Evolutionary conservation across 2,888 invertebrate genomes (phyloP).

Genomic region (Onchidella celtica): DNA sequence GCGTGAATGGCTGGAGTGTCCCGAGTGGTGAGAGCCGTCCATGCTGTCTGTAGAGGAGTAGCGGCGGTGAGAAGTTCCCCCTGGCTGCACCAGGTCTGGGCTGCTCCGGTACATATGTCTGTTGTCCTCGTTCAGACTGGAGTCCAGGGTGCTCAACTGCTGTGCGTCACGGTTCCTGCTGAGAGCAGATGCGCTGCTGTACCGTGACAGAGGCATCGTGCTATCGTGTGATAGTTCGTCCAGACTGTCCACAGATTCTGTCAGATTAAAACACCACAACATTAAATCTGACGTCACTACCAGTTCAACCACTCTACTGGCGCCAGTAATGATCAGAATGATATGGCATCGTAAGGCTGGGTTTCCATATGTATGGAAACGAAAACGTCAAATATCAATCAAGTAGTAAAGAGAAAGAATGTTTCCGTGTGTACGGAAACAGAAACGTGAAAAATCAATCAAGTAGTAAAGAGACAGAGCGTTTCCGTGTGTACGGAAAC

Average conservation of each 20-base stretch:
- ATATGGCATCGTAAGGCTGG: too few relatives aligned
- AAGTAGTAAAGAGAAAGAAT: too few relatives aligned
- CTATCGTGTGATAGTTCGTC: constrained; percentile 61
- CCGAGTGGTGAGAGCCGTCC: constrained; percentile 61
- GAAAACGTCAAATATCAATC: too few relatives aligned
- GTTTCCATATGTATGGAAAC: too few relatives aligned
- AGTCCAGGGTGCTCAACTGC: not conserved
- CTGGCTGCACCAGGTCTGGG: constrained; percentile 63
- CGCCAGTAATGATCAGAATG: too few relatives aligned
- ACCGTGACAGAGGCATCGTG: constrained; percentile 68
- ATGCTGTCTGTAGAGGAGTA: constrained; percentile 73
- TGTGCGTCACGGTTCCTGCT: constrained; percentile 31
- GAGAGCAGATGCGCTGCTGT: constrained; percentile 62
- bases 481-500: too few relatives aligned
- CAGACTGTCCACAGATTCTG: constrained; percentile 64
- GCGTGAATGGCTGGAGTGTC: constrained; percentile 63
- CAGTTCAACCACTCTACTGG: too few relatives aligned
- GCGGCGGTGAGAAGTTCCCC: constrained; percentile 59
- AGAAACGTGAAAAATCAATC: too few relatives aligned
- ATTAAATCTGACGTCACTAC: too few relatives aligned
- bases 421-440: too few relatives aligned
- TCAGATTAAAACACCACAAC: not conserved
- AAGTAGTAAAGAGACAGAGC: too few relatives aligned
- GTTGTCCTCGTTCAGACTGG: constrained; percentile 51
- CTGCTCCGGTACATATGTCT: constrained; percentile 65